Conservation (phyloP, 2,888 invertebrate species). For the Octodonta nipae region DNA sequence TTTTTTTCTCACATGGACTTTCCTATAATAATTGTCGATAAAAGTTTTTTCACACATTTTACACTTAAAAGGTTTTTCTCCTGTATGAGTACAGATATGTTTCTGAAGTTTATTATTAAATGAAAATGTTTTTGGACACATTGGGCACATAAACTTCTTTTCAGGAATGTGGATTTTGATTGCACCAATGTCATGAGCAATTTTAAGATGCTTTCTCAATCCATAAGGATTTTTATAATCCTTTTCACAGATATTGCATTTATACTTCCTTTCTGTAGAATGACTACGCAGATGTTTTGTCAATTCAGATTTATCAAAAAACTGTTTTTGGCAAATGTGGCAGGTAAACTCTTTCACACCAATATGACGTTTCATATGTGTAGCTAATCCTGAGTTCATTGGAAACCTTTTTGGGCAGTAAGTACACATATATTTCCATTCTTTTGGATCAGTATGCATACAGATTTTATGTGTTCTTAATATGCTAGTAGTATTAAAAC, state of each 20-base stretch:
- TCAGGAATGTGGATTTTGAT: slow-evolving; percentile 25
- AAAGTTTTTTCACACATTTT: slow-evolving; percentile 21
- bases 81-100: slow-evolving; percentile 23
- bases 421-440: slow-evolving; percentile 23
- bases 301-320: slow-evolving; percentile 22
- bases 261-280: slow-evolving; percentile 19
- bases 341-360: slow-evolving; percentile 28
- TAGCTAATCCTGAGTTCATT: slow-evolving; percentile 20
- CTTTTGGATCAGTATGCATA: slow-evolving; percentile 23
- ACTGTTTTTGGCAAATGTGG: slow-evolving; percentile 31
- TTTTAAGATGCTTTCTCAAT: slow-evolving; percentile 21
- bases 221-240: slow-evolving; percentile 23
- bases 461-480: slow-evolving; percentile 22
- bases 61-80: slow-evolving; percentile 21
- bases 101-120: slow-evolving; percentile 21
- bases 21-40: slow-evolving; percentile 21
- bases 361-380: slow-evolving; percentile 20
- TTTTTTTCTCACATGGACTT: slow-evolving; percentile 21
- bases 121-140: slow-evolving; percentile 22
- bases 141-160: slow-evolving; percentile 22
- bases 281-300: slow-evolving; percentile 21
- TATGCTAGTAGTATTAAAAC: slow-evolving; percentile 23
- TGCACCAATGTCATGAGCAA: slow-evolving; percentile 25
- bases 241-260: slow-evolving; percentile 20
- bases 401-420: slow-evolving; percentile 22